phyloP scores from a whole-genome alignment of 2,797 vertebrate species.

The Crax fasciolata region DNA sequence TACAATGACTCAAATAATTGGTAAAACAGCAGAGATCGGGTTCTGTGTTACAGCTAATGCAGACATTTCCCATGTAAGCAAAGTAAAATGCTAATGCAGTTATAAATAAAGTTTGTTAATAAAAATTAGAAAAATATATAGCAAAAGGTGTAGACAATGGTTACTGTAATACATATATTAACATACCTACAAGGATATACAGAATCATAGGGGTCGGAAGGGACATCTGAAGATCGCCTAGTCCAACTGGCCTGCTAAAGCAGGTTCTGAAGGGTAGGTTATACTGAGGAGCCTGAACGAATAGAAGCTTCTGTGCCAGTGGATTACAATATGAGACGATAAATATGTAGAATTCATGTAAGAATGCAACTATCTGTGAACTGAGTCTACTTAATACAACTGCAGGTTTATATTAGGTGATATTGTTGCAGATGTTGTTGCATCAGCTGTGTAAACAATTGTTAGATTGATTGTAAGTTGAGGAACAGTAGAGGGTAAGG shows the following conservation, averaged over 20 bases:
- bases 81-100: neutral
- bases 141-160: neutral
- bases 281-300: neutral
- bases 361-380: neutral
- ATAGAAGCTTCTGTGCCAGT: neutral
- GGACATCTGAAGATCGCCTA: no score
- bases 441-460: neutral
- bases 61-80: neutral
- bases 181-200: neutral
- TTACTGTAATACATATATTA: neutral
- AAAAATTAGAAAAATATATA: neutral
- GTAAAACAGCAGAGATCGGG: constrained; percentile 10
- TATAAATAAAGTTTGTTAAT: neutral
- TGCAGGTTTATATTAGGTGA: neutral
- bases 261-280: no score
- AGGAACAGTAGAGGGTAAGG: neutral
- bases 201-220: no score
- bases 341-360: neutral
- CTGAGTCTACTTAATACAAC: neutral
- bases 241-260: no score
- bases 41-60: neutral
- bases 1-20: constrained; percentile 30
- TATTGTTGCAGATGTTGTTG: neutral
- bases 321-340: neutral
- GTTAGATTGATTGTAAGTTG: neutral